phyloP scores from a whole-genome alignment of 2,888 invertebrate species.

The Xiphydria camelus region DNA sequence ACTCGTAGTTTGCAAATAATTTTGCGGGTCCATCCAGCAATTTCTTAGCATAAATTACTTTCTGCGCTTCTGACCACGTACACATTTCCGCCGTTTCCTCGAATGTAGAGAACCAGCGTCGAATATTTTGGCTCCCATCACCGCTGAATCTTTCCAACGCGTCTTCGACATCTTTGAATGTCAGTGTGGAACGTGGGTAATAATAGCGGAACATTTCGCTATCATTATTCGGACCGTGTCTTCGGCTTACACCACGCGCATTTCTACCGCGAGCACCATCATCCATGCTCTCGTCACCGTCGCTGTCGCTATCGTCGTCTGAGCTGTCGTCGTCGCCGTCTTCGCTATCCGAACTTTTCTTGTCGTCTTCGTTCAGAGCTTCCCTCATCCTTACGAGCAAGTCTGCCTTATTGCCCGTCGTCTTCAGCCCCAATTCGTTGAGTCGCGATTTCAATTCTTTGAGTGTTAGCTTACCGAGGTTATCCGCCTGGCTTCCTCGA shows the following conservation, averaged over 20 bases:
- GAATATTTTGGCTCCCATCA: neutral
- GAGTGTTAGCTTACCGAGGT: too few relatives aligned
- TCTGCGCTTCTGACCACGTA: neutral
- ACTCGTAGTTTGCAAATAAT: neutral
- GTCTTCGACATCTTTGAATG: neutral
- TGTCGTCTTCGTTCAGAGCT: too few relatives aligned
- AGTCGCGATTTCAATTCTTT: neutral
- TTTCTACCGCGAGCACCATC: too few relatives aligned
- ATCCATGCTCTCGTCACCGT: neutral
- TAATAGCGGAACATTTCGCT: neutral
- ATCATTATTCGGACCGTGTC: neutral
- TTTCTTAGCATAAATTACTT: neutral
- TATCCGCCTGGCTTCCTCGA: too few relatives aligned
- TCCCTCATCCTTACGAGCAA: too few relatives aligned
- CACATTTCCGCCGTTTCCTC: too few relatives aligned
- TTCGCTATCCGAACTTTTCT: too few relatives aligned
- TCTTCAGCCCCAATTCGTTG: neutral
- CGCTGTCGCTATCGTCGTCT: neutral
- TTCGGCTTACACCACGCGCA: too few relatives aligned
- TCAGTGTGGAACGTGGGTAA: neutral
- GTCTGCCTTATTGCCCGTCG: conserved; percentile 3
- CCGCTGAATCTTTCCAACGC: neutral
- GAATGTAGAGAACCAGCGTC: too few relatives aligned
- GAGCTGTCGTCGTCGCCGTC: neutral
- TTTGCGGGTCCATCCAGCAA: conserved; percentile 1